Percentiles rank a stretch among this genome's conserved stretches.
Conservation (phyloP, 2,797 vertebrate species). For the Labeo calbasu region DNA sequence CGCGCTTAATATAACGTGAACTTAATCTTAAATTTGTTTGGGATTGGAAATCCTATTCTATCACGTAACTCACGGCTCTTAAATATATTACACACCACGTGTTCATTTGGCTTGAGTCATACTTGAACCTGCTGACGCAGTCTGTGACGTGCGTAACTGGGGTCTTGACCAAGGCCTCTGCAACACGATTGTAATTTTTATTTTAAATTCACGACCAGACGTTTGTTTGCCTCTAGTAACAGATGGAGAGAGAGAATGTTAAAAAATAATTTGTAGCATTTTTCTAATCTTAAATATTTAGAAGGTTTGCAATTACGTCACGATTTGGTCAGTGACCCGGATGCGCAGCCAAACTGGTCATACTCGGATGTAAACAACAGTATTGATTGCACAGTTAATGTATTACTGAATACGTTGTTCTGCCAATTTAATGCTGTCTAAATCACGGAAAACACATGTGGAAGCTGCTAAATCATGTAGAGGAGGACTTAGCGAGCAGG, state of each 20-base stretch:
- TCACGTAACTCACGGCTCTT: neutral
- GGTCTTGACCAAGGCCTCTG: neutral
- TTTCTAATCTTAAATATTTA: no score
- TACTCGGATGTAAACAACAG: no score
- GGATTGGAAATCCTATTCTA: neutral
- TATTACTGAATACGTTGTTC: no score
- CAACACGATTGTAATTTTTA: neutral
- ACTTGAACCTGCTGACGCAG: neutral
- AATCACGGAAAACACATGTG: no score
- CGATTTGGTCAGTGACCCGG: no score
- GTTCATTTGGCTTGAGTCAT: conserved; percentile 30
- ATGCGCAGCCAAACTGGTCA: no score
- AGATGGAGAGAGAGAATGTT: neutral
- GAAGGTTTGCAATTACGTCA: no score
- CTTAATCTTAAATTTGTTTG: neutral
- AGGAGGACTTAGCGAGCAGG: no score
- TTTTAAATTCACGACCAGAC: neutral
- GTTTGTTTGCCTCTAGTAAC: neutral
- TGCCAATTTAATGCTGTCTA: no score
- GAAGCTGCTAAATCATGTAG: no score
- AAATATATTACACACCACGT: neutral
- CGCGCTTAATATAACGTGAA: neutral
- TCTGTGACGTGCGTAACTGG: neutral
- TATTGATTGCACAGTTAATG: no score
- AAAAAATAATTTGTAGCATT: neutral